Evolutionary conservation across 2,797 vertebrate genomes (phyloP), one percentile per base, ranked within the genome.

Genomic region (Margarornis squamiger): DNA sequence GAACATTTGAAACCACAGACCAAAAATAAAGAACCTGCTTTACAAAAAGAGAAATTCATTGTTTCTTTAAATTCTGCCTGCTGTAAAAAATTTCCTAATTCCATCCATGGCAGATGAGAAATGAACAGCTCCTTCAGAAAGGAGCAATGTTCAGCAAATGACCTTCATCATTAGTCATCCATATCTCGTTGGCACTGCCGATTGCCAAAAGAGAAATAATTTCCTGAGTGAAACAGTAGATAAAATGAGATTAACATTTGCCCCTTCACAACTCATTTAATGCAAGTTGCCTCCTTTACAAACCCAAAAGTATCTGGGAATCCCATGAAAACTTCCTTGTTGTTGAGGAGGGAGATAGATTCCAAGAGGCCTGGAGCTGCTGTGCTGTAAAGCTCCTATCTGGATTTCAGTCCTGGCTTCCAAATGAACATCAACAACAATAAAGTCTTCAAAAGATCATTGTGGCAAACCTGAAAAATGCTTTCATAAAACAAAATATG

Each of bases 241-340:
- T 58, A 65, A 95, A 93, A 88, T 66, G 54, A 94, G 90, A 96
- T 97, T 78, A 94, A 95, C 45, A 30, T 81, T 94, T 94, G 59
- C 49, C 54, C 84, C 63, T 86, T 92, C 59, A 51, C 39, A 88
- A n/a, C 36, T 86, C 54, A 61, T 59, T 92, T 88, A 73, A 70
- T 54, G 54, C 2, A 23, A 91, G 63, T 67, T 61, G 45, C 57
- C 38, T 86, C 27, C 10, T 92, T 49, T 55, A 59, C 55, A 68
- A 65, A 26, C 32, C 6, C 3, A 32, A 71, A 88, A 86, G 39
- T 75, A 19, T 66, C 38, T 65, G 57, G 55, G 38, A 88, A 32
- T 18, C 30, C 63, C 36, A 24, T 7, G 43, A 92, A 62, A 13
- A 7, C 38, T 93, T 87, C 20, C 14, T 49, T 67, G 29, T 32